Evolutionary conservation across 2,888 invertebrate genomes (phyloP).

Genomic region (Eristalinus sepulchralis): DNA sequence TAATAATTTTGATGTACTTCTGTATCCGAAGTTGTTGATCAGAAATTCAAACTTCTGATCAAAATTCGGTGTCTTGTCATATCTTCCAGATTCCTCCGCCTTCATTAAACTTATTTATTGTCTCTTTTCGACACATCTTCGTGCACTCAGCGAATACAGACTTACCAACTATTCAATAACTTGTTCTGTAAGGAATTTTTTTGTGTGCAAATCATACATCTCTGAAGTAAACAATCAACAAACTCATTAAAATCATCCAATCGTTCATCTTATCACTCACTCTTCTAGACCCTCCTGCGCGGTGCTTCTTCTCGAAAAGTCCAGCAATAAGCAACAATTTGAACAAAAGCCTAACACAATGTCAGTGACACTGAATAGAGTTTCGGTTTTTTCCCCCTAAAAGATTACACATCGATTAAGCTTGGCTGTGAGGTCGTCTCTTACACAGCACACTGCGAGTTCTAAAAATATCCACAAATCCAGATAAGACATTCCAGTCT

Average conservation of each 20-base stretch:
- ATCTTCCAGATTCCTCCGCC: no score
- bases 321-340: background rate
- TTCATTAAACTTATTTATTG: no score
- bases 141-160: no score
- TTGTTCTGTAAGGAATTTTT: background rate
- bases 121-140: no score
- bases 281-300: background rate
- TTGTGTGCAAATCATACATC: background rate
- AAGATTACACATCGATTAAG: background rate
- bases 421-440: background rate
- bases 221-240: background rate
- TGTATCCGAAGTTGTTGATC: no score
- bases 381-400: background rate
- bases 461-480: slow-evolving; percentile 29
- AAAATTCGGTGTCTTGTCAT: no score
- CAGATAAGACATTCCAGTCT: slow-evolving; percentile 21
- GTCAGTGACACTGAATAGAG: background rate
- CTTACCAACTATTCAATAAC: background rate
- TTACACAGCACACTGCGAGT: background rate
- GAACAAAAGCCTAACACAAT: background rate
- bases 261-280: background rate
- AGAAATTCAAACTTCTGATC: no score
- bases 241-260: background rate
- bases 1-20: no score
- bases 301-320: background rate